These are phyloP conservation scores for Papilio polytes DNA, from an alignment of 1,140 invertebrate species.

Conservation along the genomic window DNA sequence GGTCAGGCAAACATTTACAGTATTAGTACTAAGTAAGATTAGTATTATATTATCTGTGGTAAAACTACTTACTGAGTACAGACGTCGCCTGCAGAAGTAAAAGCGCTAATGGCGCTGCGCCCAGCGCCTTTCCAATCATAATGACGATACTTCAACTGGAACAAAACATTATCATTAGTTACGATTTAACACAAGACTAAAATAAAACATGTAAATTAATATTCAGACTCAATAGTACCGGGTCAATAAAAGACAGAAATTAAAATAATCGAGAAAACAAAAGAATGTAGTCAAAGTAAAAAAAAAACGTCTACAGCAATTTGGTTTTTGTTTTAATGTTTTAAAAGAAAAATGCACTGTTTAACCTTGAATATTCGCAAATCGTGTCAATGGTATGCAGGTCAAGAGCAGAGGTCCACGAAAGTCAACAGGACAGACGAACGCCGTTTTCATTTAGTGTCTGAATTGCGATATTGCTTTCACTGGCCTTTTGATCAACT, in stretches of 20 bases:
- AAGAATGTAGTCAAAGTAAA: too few relatives aligned
- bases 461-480: slow-evolving; percentile 79
- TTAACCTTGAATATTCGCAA: slow-evolving; percentile 26
- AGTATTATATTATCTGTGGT: too few relatives aligned
- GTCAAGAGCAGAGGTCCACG: slow-evolving; percentile 60
- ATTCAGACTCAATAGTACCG: neutral
- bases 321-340: neutral
- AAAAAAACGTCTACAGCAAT: neutral
- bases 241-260: neutral
- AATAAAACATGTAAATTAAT: neutral
- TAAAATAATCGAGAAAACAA: neutral
- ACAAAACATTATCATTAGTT: slow-evolving; percentile 45
- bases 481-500: slow-evolving; percentile 75
- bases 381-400: slow-evolving; percentile 52
- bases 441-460: slow-evolving; percentile 53
- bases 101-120: slow-evolving; percentile 70
- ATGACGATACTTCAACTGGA: slow-evolving; percentile 60
- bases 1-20: too few relatives aligned
- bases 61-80: slow-evolving; percentile 65
- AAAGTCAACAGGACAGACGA: slow-evolving; percentile 69
- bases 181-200: neutral
- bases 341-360: neutral
- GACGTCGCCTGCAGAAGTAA: slow-evolving; percentile 69
- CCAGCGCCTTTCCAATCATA: slow-evolving; percentile 72
- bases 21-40: neutral